These are phyloP conservation scores for Myrmophylax atrothorax DNA, from an alignment of 2,113 vertebrate genomes.

Conservation along the genomic window DNA sequence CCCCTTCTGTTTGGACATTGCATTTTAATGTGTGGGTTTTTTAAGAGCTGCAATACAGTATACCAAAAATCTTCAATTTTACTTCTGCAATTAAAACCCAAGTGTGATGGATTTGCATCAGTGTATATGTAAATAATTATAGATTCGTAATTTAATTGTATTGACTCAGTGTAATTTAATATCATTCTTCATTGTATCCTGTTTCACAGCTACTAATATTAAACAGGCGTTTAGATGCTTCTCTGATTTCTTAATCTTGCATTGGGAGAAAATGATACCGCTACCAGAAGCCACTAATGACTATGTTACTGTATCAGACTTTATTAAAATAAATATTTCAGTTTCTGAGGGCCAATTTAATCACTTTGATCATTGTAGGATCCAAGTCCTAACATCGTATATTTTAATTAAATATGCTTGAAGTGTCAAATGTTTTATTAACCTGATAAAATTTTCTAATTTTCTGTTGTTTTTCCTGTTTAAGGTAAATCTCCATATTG, in stretches of 20 bases:
- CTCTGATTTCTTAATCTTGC: neutral
- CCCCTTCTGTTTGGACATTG: neutral
- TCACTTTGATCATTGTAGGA: neutral
- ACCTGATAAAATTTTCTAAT: neutral
- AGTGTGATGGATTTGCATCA: neutral
- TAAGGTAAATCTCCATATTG: constrained; percentile 90
- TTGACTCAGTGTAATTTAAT: neutral
- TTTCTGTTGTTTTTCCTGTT: neutral
- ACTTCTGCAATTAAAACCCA: neutral
- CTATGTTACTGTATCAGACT: neutral
- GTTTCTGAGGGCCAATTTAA: neutral
- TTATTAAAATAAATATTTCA: neutral
- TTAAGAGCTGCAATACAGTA: neutral
- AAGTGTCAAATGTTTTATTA: neutral
- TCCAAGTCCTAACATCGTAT: neutral
- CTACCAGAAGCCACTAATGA: neutral
- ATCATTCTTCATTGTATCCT: neutral
- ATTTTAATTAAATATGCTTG: neutral
- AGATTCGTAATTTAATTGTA: neutral
- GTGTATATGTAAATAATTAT: neutral
- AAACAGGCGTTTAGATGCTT: neutral
- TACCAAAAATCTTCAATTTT: neutral
- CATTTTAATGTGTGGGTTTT: neutral
- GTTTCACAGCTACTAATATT: neutral
- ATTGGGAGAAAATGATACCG: neutral